Conservation (phyloP, 2,113 vertebrate species). For the Misgurnus anguillicaudatus region DNA sequence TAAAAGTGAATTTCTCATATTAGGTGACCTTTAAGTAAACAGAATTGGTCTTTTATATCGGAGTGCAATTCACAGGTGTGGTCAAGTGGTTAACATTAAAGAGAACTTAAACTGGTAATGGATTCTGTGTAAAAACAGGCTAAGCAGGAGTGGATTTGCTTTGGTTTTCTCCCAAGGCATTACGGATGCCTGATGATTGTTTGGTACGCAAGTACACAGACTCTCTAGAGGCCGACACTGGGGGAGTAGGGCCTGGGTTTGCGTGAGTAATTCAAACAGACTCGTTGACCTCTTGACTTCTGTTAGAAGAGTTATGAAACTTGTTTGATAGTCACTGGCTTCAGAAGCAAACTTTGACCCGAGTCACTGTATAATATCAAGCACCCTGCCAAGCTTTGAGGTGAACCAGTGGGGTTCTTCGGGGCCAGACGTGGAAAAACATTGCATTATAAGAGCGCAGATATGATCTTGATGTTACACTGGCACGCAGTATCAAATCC, state of each 20-base stretch:
- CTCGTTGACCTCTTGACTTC: slow-evolving; percentile 65
- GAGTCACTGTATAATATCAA: slow-evolving; percentile 55
- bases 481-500: slow-evolving; percentile 39
- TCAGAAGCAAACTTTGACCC: slow-evolving; percentile 66
- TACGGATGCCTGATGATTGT: slow-evolving; percentile 20
- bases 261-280: slow-evolving; percentile 62
- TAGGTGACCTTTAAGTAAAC: too few relatives aligned
- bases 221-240: slow-evolving; percentile 33
- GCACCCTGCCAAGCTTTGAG: slow-evolving; percentile 62
- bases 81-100: not conserved
- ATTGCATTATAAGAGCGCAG: slow-evolving; percentile 57
- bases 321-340: slow-evolving; percentile 55
- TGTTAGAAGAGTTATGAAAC: slow-evolving; percentile 65
- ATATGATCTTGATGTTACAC: slow-evolving; percentile 56
- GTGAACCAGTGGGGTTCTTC: slow-evolving; percentile 51
- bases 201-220: slow-evolving; percentile 39
- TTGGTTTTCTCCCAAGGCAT: slow-evolving; percentile 24
- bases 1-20: too few relatives aligned
- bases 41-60: not conserved
- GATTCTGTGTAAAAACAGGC: slow-evolving; percentile 33
- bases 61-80: not conserved
- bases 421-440: slow-evolving; percentile 35
- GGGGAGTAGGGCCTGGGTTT: slow-evolving; percentile 34
- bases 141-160: slow-evolving; percentile 9
- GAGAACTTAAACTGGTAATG: slow-evolving; percentile 57